Evolutionary conservation across 2,797 vertebrate genomes (phyloP), one percentile per base, ranked within the genome.

Genomic region (Cetoscarus ocellatus): DNA sequence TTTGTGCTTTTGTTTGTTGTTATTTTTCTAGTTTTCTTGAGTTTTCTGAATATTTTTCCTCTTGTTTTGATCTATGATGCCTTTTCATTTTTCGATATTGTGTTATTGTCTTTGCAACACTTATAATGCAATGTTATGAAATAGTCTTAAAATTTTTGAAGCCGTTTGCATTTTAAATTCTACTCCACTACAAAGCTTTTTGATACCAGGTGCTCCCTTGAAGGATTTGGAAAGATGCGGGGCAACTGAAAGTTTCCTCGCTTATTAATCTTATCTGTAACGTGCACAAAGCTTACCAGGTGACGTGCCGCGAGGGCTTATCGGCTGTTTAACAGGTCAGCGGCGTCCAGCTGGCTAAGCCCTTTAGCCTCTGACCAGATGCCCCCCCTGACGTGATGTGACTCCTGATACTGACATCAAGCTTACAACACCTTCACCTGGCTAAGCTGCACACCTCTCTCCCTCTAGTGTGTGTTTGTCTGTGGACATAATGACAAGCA

Each of bases 271-370:
- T 75, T 68, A 19, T 65, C 53, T 54, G 69, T 73, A 45, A 69
- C 44, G 39, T 61, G 40, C 60, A 61, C 60, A 77, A 38, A 64
- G 73, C 61, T 61, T 75, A 72, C 49, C 61, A 63, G 86, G 84
- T 80, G 65, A 77, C 48, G 13, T 62, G 63, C 80, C 74, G 72
- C 72, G 73, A 78, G 53, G 81, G 76, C 75, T 89, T 90, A 88
- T 92, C 84, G 73, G 81, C 73, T 77, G 69, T 82, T 91, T 72
- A 81, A 80, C 75, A 79, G 88, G 89, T 92, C 87, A 77, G 67
- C 61, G 76, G 61, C 35, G 55, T 80, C 80, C 83, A 80, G 77
- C 84, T 85, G 87, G 81, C 83, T 87, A 87, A 92, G 84, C 86
- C 79, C 86, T 73, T 88, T 77, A 89, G 82, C 86, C 78, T 68